These are phyloP conservation scores for Sepioteuthis lessoniana DNA, from an alignment of 2,888 invertebrate genomes.

Conservation along the genomic window DNA sequence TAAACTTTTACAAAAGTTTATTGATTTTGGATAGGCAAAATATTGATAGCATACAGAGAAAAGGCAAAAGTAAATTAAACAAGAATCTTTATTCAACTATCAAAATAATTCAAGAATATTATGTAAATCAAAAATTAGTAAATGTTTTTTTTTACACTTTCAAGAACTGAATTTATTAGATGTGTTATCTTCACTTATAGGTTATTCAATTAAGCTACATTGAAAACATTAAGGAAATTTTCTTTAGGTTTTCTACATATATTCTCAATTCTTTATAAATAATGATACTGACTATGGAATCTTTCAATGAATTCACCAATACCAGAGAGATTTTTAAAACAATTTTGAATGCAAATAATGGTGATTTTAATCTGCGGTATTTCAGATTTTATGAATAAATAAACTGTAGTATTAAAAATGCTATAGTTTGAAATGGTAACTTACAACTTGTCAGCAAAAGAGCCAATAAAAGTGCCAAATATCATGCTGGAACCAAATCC, in stretches of 20 bases:
- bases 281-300: no score
- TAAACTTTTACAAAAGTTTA: no score
- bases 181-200: no score
- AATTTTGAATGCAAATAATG: neutral
- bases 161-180: no score
- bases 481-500: slow-evolving; percentile 78
- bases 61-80: neutral
- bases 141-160: no score
- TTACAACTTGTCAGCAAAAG: slow-evolving; percentile 78
- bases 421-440: slow-evolving; percentile 56
- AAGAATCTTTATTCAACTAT: neutral
- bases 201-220: no score
- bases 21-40: no score
- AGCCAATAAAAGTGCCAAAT: slow-evolving; percentile 77
- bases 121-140: no score
- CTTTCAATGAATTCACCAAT: neutral
- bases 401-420: neutral
- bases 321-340: neutral
- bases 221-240: no score
- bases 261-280: no score
- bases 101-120: neutral
- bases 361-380: neutral
- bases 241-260: no score
- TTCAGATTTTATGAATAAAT: neutral
- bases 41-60: no score